Evolutionary conservation across 2,888 invertebrate species (phyloP), one percentile per base, ranked within the genome.

Genomic region (Erebia ligea): DNA sequence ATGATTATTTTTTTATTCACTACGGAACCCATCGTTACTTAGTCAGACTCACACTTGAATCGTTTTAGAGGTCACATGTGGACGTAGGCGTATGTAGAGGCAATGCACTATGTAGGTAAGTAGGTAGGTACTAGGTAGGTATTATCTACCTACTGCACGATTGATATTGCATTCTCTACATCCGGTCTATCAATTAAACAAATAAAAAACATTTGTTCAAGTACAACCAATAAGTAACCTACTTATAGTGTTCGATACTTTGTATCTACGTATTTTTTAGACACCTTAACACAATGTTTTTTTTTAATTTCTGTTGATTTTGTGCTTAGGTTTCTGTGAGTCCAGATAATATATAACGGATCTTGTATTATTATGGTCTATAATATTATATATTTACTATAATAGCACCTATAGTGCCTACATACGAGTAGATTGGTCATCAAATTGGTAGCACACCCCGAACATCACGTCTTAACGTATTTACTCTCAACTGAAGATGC

Each of bases 11-110:
- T 34, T 34, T 34, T 34, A 1, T 34, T 34, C 34, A 5, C 34
- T 34, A 48, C 62, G 62, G 62, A 62, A 62, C 48, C 45, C 42
- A 48, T 9, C 21, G 21, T 13, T n/a, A 40, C 8, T 10, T 2
- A 21, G 21, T 62, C 13, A 5, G 1, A 15, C 15, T 62, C 42
- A 15, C 48, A 21, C 45, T 62, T 48, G 62, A 17, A 9, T 0
- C 2, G 3, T 48, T 45, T 65, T 73, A 56, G 70, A 73, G 70
- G 73, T 73, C 68, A 62, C 48, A 57, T 70, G 68, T 73, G 62
- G 57, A 73, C 68, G 68, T 73, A 66, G 25, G 61, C 45, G 65
- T 70, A 42, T 57, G 58, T 67, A 52, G 45, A 69, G 67, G 19
- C 69, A 54, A 67, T 34, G 63, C 66, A 67, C 45, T 50, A 50